These are phyloP conservation scores for Thyatira batis DNA, from an alignment of 2,888 invertebrate genomes.

Conservation along the genomic window DNA sequence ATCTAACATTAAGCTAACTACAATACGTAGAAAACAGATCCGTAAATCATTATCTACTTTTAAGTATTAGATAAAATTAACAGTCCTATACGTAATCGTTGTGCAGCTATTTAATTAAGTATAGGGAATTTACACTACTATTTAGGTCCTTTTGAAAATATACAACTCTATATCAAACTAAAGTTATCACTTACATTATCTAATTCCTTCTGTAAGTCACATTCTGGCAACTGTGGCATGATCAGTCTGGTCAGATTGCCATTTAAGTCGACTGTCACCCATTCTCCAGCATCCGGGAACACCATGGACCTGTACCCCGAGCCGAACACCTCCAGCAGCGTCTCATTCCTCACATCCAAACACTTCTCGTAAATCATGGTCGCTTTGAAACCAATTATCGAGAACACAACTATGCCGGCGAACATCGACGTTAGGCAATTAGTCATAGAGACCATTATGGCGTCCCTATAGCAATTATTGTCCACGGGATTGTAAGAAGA, in stretches of 20 bases:
- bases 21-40: background rate
- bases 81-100: too few relatives aligned
- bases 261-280: constrained; percentile 76
- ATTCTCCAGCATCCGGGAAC: constrained; percentile 82
- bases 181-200: constrained; percentile 93
- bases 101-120: too few relatives aligned
- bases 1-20: background rate
- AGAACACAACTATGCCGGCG: constrained; percentile 97
- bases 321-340: constrained; percentile 82
- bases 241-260: constrained; percentile 82
- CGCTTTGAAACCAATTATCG: constrained; percentile 96
- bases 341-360: constrained; percentile 83
- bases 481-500: constrained; percentile 98
- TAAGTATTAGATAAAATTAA: too few relatives aligned
- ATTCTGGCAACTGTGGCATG: constrained; percentile 87
- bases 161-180: too few relatives aligned
- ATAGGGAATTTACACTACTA: too few relatives aligned
- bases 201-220: constrained; percentile 92
- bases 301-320: constrained; percentile 64
- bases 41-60: too few relatives aligned
- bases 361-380: constrained; percentile 92
- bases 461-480: constrained; percentile 97
- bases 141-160: too few relatives aligned
- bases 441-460: constrained; percentile 94
- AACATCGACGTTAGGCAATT: constrained; percentile 98